Base-by-base conservation (phyloP, 2,888 invertebrate species). In the Drosophila testacea region DNA sequence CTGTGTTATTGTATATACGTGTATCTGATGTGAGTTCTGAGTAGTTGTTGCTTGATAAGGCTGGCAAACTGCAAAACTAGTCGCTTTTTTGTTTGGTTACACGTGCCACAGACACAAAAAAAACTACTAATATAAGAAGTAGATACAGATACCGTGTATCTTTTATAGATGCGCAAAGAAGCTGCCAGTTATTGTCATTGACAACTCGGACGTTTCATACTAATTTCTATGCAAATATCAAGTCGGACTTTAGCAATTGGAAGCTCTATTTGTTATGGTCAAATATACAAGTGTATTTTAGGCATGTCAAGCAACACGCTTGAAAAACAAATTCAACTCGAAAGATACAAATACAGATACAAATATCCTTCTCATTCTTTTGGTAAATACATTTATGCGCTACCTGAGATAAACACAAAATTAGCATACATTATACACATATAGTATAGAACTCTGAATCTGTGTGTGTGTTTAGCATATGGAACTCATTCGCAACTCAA, bases 211-310 rank as follows among this genome's bases (percentile, higher is more conserved):
- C 27, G 39, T 39, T 42, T 27, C 30, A 74, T 47, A n/a, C 59
- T 75, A 79, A 75, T 79, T 56, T 52, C 56, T 27, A 55, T 27
- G 34, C 73, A 74, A 62, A 79, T 68, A 64, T 22, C 44, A 7
- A 61, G 28, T 36, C 39, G 10, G 32, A 22, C 47, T 50, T 9
- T 41, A n/a, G 64, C 64, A 61, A 64, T 56, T 52, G 47, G 56
- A 9, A 59, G 71, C 64, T 64, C 52, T 79, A 44, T 76, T 80
- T 76, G 57, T 52, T 64, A 9, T 56, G 42, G 5, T 42, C 78
- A 74, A 73, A 77, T 65, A 64, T 34, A n/a, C 47, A 48, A 48
- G 36, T 62, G 44, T 57, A 47, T 62, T 55, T 62, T 62, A 13
- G 56, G 38, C 22, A 30, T 62, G 62, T 59, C 54, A 1, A 16